phyloP scores from a whole-genome alignment of 2,113 vertebrate species.

The Ctenodactylus gundi region DNA sequence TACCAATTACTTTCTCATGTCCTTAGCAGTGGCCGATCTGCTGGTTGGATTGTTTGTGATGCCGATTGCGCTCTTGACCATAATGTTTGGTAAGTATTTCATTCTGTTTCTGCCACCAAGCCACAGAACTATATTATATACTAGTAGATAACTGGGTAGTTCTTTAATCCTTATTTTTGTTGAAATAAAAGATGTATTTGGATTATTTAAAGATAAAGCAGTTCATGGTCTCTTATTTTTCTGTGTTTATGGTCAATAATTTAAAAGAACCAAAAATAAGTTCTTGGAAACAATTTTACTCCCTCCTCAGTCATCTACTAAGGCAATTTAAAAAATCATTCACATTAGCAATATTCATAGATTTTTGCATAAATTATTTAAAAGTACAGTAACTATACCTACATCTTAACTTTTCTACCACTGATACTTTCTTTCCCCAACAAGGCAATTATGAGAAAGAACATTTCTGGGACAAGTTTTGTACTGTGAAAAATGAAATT shows the following conservation, averaged over 20 bases:
- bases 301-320: background rate
- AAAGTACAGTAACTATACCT: background rate
- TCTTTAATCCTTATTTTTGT: slow-evolving; percentile 38
- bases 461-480: background rate
- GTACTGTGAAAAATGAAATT: background rate
- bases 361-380: slow-evolving; percentile 2
- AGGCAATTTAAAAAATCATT: slow-evolving; percentile 35
- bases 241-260: slow-evolving; percentile 17
- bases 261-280: slow-evolving; percentile 41
- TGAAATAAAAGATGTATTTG: slow-evolving; percentile 48
- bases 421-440: background rate
- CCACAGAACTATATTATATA: background rate
- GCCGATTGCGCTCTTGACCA: slow-evolving; percentile 94
- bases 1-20: slow-evolving; percentile 98
- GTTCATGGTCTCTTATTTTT: slow-evolving; percentile 37
- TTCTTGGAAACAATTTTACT: slow-evolving; percentile 16
- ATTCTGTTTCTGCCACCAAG: slow-evolving; percentile 45
- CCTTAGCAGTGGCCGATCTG: slow-evolving; percentile 95
- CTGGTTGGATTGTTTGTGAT: slow-evolving; percentile 98
- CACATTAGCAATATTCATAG: slow-evolving; percentile 8
- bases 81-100: slow-evolving; percentile 92
- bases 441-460: background rate
- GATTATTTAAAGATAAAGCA: slow-evolving; percentile 17
- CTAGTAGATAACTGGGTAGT: background rate
- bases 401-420: background rate